Evolutionary conservation across 2,888 invertebrate species (phyloP).

Genomic region (Erebia palarica): DNA sequence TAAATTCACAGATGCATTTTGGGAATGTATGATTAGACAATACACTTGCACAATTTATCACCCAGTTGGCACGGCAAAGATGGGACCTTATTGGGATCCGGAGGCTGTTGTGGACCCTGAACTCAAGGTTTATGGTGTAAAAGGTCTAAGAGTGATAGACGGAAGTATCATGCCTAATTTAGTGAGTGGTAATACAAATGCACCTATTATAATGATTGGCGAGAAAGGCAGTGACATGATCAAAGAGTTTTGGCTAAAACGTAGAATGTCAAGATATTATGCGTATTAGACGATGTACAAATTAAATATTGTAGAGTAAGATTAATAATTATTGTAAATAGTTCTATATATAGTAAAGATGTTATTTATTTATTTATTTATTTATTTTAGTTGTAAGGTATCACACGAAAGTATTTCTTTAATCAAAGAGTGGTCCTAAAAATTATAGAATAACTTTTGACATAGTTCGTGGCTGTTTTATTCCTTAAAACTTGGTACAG

Average conservation of each 20-base stretch:
- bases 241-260: conserved; percentile 90
- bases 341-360: background rate
- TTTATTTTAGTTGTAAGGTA: conserved; percentile 12
- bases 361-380: conserved; percentile 27
- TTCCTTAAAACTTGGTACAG: background rate
- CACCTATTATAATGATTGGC: conserved; percentile 94
- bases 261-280: conserved; percentile 73
- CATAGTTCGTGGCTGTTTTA: background rate
- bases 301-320: background rate
- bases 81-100: conserved; percentile 94
- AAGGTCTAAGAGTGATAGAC: conserved; percentile 90
- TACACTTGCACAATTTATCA: conserved; percentile 93
- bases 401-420: conserved; percentile 5
- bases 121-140: conserved; percentile 89
- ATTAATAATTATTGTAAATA: conserved; percentile 27
- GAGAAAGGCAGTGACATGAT: conserved; percentile 95
- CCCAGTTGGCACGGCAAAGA: conserved; percentile 93
- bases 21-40: conserved; percentile 93
- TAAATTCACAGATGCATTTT: conserved; percentile 88
- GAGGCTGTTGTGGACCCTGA: conserved; percentile 92
- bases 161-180: conserved; percentile 94
- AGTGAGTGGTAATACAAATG: conserved; percentile 93
- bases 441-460: background rate
- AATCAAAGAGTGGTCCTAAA: conserved; percentile 22
- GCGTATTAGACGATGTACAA: conserved; percentile 42